phyloP scores from a whole-genome alignment of 1,140 invertebrate species.

The Bombus pyrosoma region DNA sequence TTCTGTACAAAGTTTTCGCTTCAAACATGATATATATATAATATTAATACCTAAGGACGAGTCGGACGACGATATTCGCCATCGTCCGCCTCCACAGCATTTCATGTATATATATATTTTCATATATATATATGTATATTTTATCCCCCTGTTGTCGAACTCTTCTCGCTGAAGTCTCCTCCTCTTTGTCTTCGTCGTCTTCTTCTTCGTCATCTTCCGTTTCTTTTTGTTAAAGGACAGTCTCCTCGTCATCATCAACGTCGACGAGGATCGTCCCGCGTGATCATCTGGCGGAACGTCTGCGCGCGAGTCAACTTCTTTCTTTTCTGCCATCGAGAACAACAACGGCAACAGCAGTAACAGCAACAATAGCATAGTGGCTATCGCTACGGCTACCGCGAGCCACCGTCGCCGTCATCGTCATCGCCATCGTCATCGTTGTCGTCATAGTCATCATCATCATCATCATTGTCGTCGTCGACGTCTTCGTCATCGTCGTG shows the following conservation, averaged over 20 bases:
- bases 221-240: background rate
- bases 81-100: constrained; percentile 72
- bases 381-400: background rate
- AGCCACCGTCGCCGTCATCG: background rate
- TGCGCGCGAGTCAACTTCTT: constrained; percentile 21
- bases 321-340: background rate
- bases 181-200: constrained; percentile 37
- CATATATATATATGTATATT: background rate
- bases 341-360: background rate
- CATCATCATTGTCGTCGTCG: background rate
- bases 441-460: no score
- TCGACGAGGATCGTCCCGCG: constrained; percentile 20
- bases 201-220: constrained; percentile 3
- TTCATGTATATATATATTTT: constrained; percentile 45
- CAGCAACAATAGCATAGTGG: background rate
- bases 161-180: constrained; percentile 16
- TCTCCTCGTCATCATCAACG: background rate
- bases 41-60: constrained; percentile 71
- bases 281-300: constrained; percentile 22
- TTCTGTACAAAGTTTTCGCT: constrained; percentile 81
- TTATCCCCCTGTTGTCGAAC: constrained; percentile 7
- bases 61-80: constrained; percentile 55
- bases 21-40: constrained; percentile 70
- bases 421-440: background rate
- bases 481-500: background rate